Conservation (phyloP, 2,888 invertebrate genomes). For the Cataglyphis cursor region DNA sequence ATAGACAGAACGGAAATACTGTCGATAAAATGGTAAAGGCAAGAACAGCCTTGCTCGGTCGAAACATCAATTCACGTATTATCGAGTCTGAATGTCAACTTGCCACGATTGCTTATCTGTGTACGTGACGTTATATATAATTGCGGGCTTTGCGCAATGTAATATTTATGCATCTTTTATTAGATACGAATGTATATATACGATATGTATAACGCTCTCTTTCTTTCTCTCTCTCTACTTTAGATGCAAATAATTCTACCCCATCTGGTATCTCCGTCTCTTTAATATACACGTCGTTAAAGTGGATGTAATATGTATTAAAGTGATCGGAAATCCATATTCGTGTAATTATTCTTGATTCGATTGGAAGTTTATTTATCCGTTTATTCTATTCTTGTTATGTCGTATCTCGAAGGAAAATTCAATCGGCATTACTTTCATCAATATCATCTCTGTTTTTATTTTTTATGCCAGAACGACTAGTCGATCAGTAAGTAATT, state of each 20-base stretch:
- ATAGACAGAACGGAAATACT: not conserved
- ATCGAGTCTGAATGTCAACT: not conserved
- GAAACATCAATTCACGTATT: slow-evolving; percentile 4
- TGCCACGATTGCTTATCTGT: not conserved
- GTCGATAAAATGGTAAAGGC: not conserved
- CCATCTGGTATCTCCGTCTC: not conserved
- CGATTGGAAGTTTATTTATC: not conserved
- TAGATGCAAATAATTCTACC: slow-evolving; percentile 29
- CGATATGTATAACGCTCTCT: not conserved
- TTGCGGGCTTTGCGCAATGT: slow-evolving; percentile 47
- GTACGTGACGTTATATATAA: slow-evolving; percentile 25
- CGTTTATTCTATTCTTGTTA: not conserved
- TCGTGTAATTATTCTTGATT: slow-evolving; percentile 21
- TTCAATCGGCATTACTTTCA: not conserved
- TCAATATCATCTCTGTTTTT: not conserved
- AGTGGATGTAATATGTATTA: slow-evolving; percentile 17
- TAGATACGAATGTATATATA: slow-evolving; percentile 4
- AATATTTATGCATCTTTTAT: slow-evolving; percentile 28
- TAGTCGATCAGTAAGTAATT: not conserved
- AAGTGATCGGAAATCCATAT: not conserved
- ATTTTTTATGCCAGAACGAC: not conserved
- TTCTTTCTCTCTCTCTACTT: not conserved
- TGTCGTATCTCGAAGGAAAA: not conserved
- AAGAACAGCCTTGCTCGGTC: not conserved
- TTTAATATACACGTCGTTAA: not conserved